Percentiles rank a stretch among this genome's conserved stretches.
Conservation (phyloP, 2,113 vertebrate genomes). For the Alectura lathami region DNA sequence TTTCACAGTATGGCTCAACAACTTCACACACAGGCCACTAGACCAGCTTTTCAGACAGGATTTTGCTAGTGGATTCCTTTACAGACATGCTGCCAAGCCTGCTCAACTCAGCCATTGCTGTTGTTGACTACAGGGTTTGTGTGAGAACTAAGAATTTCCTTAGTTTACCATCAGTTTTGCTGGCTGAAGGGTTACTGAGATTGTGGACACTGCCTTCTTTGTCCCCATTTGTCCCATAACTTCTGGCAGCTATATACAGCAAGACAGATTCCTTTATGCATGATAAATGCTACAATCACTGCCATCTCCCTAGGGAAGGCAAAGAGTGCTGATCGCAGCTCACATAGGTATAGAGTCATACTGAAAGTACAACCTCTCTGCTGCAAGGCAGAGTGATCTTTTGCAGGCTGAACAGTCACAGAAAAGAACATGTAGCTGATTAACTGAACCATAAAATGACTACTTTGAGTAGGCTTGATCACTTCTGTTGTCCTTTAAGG, state of each 20-base stretch:
- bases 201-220: not conserved
- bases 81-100: not conserved
- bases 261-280: conserved; percentile 30
- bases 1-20: not conserved
- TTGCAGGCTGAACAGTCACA: not conserved
- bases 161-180: not conserved
- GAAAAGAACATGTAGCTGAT: not conserved
- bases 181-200: not conserved
- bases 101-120: not conserved
- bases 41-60: not conserved
- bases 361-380: not conserved
- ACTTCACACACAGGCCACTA: not conserved
- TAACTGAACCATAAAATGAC: not conserved
- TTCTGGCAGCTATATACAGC: conserved; percentile 4
- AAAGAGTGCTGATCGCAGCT: conserved; percentile 60
- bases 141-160: not conserved
- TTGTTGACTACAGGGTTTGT: not conserved
- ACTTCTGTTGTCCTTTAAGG: not conserved
- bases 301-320: conserved; percentile 50
- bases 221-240: not conserved
- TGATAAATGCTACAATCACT: conserved; percentile 62
- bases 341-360: conserved; percentile 8
- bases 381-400: conserved; percentile 16
- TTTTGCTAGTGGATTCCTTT: not conserved
- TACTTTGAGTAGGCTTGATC: not conserved